Conservation (phyloP, 2,797 vertebrate genomes). For the Megaceryle alcyon region DNA sequence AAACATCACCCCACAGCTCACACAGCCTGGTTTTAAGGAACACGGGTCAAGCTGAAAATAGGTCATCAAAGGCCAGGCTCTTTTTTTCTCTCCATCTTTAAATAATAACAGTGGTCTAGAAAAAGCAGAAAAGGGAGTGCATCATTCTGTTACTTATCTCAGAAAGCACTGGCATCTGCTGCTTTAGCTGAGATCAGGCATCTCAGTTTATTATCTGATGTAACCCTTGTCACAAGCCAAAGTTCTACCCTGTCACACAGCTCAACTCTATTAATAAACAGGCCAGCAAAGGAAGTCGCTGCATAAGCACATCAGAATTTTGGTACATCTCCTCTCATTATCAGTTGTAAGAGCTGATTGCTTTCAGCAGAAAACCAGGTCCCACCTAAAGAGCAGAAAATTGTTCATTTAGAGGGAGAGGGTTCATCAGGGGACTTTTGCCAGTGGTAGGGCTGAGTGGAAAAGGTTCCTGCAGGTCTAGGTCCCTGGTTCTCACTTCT, state of each 20-base stretch:
- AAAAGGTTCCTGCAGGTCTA: fast-evolving
- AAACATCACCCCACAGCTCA: not conserved
- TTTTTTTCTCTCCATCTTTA: not conserved
- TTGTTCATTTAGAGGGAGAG: too few relatives aligned
- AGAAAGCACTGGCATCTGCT: not conserved
- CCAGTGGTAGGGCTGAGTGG: not conserved
- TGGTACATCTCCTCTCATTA: not conserved
- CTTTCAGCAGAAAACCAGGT: not conserved
- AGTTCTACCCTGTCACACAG: not conserved
- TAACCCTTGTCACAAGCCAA: not conserved
- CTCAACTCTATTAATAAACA: not conserved
- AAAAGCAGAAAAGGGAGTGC: not conserved
- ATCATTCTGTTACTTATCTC: not conserved
- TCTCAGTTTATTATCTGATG: not conserved
- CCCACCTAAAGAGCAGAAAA: not conserved
- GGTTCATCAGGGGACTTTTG: not conserved
- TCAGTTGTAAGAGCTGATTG: not conserved
- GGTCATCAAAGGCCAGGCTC: not conserved
- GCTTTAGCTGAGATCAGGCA: not conserved
- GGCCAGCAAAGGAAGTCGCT: not conserved
- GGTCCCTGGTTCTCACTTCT: not conserved
- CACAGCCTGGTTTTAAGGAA: not conserved
- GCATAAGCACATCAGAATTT: not conserved
- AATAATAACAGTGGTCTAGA: not conserved
- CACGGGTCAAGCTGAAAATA: not conserved